Conservation (phyloP, 2,113 vertebrate genomes). For the Alosa alosa region DNA sequence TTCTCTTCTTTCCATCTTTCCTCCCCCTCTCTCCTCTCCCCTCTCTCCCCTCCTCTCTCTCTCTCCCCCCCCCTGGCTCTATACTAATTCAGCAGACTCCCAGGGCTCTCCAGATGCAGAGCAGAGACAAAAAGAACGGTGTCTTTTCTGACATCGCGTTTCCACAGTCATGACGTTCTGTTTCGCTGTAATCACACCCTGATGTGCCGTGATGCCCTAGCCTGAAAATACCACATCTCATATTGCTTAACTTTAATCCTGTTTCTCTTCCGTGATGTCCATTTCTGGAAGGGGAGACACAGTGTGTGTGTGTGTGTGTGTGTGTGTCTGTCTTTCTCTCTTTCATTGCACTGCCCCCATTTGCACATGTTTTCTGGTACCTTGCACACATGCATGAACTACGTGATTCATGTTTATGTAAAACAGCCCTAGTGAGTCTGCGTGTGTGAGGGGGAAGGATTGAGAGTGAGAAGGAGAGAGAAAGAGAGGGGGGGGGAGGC, state of each 20-base stretch:
- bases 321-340: background rate
- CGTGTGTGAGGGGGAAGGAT: background rate
- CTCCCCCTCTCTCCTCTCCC: no score
- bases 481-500: background rate
- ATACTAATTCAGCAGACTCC: background rate
- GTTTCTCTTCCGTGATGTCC: background rate
- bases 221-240: background rate
- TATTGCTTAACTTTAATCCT: background rate
- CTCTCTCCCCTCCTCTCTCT: background rate
- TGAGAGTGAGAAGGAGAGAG: background rate
- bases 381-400: background rate
- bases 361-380: background rate
- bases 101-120: background rate
- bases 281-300: background rate
- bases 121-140: background rate
- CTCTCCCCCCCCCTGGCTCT: background rate
- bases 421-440: background rate
- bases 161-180: background rate
- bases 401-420: constrained; percentile 5
- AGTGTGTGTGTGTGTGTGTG: background rate
- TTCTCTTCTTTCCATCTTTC: no score
- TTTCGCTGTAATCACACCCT: background rate
- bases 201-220: background rate
- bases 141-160: background rate
- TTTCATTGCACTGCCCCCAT: background rate